A percentile compares a stretch with the other conserved stretches of the same genome.
Conservation (phyloP, 2,797 vertebrate species). For the Pipistrellus pipistrellus region DNA sequence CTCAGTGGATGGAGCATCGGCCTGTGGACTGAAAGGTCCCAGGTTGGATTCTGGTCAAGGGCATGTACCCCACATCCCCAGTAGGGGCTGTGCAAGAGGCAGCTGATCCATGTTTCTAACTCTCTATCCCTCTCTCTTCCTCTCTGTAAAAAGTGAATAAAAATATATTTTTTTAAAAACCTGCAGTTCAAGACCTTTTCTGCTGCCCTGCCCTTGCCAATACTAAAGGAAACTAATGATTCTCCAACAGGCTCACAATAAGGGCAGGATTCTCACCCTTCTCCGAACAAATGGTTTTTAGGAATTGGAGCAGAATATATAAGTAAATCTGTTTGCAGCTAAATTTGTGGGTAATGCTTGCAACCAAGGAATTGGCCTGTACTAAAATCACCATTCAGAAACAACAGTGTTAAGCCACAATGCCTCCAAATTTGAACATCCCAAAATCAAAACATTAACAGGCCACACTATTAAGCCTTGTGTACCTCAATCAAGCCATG, state of each 20-base stretch:
- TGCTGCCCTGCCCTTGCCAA: constrained; percentile 6
- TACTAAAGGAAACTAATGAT: constrained; percentile 20
- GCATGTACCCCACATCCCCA: no score
- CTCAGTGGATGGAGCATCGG: no score
- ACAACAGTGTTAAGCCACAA: neutral
- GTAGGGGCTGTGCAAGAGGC: no score
- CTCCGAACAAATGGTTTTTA: constrained; percentile 43
- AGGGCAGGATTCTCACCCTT: neutral
- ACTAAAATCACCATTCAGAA: constrained; percentile 33
- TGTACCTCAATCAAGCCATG: neutral
- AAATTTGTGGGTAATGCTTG: neutral
- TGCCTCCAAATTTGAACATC: constrained; percentile 22
- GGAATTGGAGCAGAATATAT: neutral
- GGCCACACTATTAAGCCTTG: constrained; percentile 35
- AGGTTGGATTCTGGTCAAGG: no score
- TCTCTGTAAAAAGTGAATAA: no score
- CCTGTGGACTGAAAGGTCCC: no score
- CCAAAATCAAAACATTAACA: constrained; percentile 30
- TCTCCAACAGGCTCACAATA: neutral
- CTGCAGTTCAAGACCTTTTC: neutral
- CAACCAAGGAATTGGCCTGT: constrained; percentile 20
- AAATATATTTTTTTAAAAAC: no score
- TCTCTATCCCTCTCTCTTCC: no score
- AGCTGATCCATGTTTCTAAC: no score
- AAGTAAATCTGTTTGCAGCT: neutral